phyloP scores from a whole-genome alignment of 2,888 invertebrate genomes.

The Abrostola triplasia region DNA sequence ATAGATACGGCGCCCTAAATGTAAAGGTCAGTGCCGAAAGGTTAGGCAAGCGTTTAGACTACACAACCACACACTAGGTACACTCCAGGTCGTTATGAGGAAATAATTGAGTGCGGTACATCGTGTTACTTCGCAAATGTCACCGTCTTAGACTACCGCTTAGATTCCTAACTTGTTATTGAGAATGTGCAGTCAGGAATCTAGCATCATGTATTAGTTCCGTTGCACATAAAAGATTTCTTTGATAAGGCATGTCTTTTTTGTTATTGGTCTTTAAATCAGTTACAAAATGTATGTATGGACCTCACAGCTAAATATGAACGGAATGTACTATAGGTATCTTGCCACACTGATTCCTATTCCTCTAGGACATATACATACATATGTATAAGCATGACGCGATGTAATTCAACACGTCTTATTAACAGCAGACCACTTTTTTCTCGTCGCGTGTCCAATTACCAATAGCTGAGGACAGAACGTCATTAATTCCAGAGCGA shows the following conservation, averaged over 20 bases:
- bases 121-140: slow-evolving; percentile 22
- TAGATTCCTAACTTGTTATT: too few relatives aligned
- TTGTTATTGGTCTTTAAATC: too few relatives aligned
- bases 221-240: too few relatives aligned
- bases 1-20: slow-evolving; percentile 37
- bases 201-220: too few relatives aligned
- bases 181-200: too few relatives aligned
- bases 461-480: slow-evolving; percentile 32
- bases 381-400: neutral
- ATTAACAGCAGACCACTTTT: slow-evolving; percentile 11
- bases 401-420: slow-evolving; percentile 12
- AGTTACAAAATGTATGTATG: too few relatives aligned
- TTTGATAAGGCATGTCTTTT: too few relatives aligned
- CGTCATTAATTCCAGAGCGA: slow-evolving; percentile 33
- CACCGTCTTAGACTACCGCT: slow-evolving; percentile 3
- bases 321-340: too few relatives aligned
- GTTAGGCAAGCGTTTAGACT: slow-evolving; percentile 25
- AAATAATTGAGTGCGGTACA: slow-evolving; percentile 33
- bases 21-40: slow-evolving; percentile 49
- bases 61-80: slow-evolving; percentile 16
- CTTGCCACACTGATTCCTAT: too few relatives aligned
- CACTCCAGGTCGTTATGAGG: slow-evolving; percentile 21
- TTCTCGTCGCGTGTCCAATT: slow-evolving; percentile 39
- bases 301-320: too few relatives aligned
- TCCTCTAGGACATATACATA: too few relatives aligned